Base-by-base conservation (phyloP, 2,888 invertebrate species). In the Pasiphila rectangulata region DNA sequence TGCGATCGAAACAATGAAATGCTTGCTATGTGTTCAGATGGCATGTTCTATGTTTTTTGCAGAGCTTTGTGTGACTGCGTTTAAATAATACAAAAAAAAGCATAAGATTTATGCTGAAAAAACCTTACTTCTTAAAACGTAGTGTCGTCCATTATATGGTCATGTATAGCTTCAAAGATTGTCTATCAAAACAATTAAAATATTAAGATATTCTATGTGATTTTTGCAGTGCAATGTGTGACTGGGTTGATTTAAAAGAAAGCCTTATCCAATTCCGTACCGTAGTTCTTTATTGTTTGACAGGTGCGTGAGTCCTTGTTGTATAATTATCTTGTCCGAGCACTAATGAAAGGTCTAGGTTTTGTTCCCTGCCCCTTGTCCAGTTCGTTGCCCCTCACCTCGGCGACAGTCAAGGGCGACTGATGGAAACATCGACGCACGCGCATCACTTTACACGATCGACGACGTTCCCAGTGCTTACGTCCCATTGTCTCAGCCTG, bases 341-440 rank as follows among this genome's bases (percentile, higher is more conserved):
- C n/a, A 36, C 24, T 49, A 36, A 41, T 36, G 41, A 25, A 39
- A 49, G 43, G 41, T 37, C 36, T 45, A 50, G 44, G 40, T 38
- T 24, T 45, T 45, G 23, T 35, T 40, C 43, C 34, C 23, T 34
- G 36, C 40, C 48, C 20, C 41, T 41, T 25, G 30, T 51, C 34
- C 48, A 51, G 53, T 61, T 80, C 83, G 75, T 75, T 80, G 83
- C 73, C 72, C 84, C 68, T 59, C 64, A 72, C 71, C 70, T 76
- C 64, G 64, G 50, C 51, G 61, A 46, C 62, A 81, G 79, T 82
- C 81, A 84, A 83, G 84, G 83, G 79, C 83, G 69, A 62, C 40
- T 63, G 64, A 57, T 61, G 71, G 69, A 66, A 60, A 60, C 58
- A 19, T 42, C 64, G 61, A 61, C 62, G 71, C 72, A 66, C 67